These are phyloP conservation scores for Pitangus sulphuratus DNA, from an alignment of 2,797 vertebrate genomes.

Conservation along the genomic window DNA sequence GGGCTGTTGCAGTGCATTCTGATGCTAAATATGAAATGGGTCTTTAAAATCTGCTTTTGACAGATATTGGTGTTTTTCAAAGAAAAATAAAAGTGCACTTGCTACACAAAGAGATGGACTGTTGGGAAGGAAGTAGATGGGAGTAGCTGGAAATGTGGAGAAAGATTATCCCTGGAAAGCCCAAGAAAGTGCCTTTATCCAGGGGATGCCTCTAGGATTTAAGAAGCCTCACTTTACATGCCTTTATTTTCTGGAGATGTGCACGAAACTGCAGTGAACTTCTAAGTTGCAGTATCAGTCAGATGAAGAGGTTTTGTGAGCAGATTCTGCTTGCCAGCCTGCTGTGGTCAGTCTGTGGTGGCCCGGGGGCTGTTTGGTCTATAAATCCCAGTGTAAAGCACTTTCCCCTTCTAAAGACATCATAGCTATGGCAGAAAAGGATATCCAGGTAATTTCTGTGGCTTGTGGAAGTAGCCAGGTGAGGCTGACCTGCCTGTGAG, in stretches of 20 bases:
- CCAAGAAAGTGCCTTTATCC: neutral
- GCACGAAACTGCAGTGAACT: neutral
- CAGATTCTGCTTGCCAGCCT: neutral
- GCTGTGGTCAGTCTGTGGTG: neutral
- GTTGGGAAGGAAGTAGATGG: neutral
- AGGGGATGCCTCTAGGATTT: neutral
- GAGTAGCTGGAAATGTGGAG: neutral
- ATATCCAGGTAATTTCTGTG: neutral
- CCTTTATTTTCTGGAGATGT: neutral
- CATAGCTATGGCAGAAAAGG: neutral
- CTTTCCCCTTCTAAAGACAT: neutral
- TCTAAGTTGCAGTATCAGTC: neutral
- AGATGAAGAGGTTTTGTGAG: neutral
- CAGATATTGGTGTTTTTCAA: neutral
- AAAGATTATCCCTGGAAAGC: neutral
- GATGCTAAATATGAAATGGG: neutral
- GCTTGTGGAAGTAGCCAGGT: neutral
- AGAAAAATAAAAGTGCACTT: neutral
- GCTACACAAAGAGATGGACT: neutral
- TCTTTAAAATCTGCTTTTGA: neutral
- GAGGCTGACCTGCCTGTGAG: neutral
- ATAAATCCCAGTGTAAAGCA: neutral
- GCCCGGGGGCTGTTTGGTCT: neutral
- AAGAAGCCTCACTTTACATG: neutral
- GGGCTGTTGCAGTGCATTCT: neutral